A percentile compares a stretch with the other conserved stretches of the same genome.
These are phyloP conservation scores for Pantherophis guttatus DNA, from an alignment of 2,113 vertebrate species.

Conservation along the genomic window DNA sequence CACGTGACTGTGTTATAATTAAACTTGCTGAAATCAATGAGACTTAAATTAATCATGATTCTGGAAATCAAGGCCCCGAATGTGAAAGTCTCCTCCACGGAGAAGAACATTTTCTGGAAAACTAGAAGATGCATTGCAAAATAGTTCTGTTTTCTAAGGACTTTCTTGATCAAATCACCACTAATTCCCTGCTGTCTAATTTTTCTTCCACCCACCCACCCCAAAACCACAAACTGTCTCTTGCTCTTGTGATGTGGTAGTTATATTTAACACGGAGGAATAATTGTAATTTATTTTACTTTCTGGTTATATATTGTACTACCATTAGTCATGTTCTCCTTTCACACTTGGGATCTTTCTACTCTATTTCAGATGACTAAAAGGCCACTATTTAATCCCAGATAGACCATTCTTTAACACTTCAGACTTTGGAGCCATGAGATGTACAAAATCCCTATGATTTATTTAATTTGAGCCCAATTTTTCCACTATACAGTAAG, in stretches of 20 bases:
- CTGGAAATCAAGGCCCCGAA: not conserved
- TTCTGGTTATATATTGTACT: not conserved
- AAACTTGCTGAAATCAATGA: not conserved
- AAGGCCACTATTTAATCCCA: slow-evolving; percentile 16
- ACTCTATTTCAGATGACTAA: slow-evolving; percentile 28
- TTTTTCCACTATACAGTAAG: not conserved
- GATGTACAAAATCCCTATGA: slow-evolving; percentile 26
- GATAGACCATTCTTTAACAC: not conserved
- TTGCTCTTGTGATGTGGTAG: slow-evolving; percentile 41
- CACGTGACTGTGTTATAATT: not conserved
- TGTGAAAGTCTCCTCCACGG: not conserved
- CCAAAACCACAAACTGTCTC: not conserved
- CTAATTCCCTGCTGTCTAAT: slow-evolving; percentile 24
- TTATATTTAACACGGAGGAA: slow-evolving; percentile 30
- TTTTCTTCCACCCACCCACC: slow-evolving; percentile 21
- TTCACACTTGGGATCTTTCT: slow-evolving; percentile 19
- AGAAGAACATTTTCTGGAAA: not conserved
- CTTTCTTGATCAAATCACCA: slow-evolving; percentile 6
- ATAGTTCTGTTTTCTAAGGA: not conserved
- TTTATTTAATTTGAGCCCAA: slow-evolving; percentile 14
- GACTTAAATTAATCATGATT: not conserved
- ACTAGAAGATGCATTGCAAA: not conserved
- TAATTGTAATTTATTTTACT: slow-evolving; percentile 36
- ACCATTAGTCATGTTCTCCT: not conserved
- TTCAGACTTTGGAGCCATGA: slow-evolving; percentile 1